A percentile compares a stretch with the other conserved stretches of the same genome.
phyloP scores from a whole-genome alignment of 2,888 invertebrate species.

The Heliconius charithonia region DNA sequence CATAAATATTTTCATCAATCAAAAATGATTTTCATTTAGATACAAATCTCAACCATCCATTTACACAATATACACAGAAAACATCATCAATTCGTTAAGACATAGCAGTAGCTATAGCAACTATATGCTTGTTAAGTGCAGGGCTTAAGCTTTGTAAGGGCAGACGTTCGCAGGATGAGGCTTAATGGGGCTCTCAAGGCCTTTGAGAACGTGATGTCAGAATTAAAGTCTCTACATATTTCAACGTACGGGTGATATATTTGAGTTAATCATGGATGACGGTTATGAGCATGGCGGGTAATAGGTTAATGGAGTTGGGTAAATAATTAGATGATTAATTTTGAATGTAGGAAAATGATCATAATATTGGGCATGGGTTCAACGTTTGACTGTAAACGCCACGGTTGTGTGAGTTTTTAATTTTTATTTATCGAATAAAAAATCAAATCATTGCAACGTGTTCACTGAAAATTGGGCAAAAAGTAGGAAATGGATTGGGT shows the following conservation, averaged over 20 bases:
- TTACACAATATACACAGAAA: neutral
- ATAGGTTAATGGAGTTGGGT: neutral
- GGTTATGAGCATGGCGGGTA: neutral
- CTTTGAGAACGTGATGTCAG: constrained; percentile 36
- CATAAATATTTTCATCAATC: too few relatives aligned
- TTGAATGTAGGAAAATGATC: neutral
- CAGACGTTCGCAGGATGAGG: constrained; percentile 37
- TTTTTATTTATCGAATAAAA: too few relatives aligned
- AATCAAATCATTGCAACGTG: too few relatives aligned
- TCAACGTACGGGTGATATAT: constrained; percentile 8
- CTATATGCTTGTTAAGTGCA: constrained; percentile 20
- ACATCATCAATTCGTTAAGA: constrained; percentile 5
- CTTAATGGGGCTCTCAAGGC: constrained; percentile 40
- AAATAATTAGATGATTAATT: neutral
- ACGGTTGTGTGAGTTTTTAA: too few relatives aligned
- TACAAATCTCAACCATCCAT: neutral
- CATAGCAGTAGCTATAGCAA: constrained; percentile 24
- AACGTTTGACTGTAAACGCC: too few relatives aligned
- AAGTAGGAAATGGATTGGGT: too few relatives aligned
- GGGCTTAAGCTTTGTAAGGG: constrained; percentile 40
- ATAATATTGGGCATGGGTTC: too few relatives aligned
- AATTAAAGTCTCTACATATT: constrained; percentile 32
- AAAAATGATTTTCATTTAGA: too few relatives aligned
- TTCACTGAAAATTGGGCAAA: too few relatives aligned
- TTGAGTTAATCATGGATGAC: neutral